These are phyloP conservation scores for Lithobates sylvaticus DNA, from an alignment of 2,797 vertebrate genomes.

Conservation along the genomic window DNA sequence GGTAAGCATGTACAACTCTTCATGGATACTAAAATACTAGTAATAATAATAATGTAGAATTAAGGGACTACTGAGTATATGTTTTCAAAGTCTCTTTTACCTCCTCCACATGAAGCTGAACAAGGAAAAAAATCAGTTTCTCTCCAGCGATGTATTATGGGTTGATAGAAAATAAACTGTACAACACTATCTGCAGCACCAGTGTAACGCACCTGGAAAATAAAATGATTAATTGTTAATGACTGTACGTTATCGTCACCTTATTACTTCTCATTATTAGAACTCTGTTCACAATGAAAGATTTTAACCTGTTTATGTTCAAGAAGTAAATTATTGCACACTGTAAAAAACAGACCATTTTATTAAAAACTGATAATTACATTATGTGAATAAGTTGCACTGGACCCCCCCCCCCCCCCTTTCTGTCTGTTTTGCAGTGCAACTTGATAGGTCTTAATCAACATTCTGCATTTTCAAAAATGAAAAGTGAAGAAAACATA, in stretches of 20 bases:
- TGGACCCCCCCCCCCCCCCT: too few species aligned
- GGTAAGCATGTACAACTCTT: neutral
- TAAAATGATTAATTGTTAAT: neutral
- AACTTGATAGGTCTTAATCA: too few species aligned
- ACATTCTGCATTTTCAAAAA: too few species aligned
- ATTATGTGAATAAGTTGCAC: too few species aligned
- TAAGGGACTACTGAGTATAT: neutral
- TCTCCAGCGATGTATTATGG: constrained; percentile 94
- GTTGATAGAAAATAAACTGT: constrained; percentile 97
- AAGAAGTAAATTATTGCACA: too few species aligned
- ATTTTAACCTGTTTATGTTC: too few species aligned
- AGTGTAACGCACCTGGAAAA: constrained; percentile 80
- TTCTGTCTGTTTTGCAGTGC: too few species aligned
- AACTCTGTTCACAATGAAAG: too few species aligned
- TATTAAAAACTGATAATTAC: neutral
- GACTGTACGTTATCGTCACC: neutral
- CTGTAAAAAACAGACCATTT: neutral
- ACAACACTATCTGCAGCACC: constrained; percentile 85
- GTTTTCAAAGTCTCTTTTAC: constrained; percentile 71
- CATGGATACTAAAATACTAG: neutral
- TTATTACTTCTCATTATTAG: neutral
- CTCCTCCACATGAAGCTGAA: constrained; percentile 95
- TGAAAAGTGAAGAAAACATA: too few species aligned
- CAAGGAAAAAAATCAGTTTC: constrained; percentile 98
- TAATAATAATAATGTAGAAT: neutral